These are phyloP conservation scores for Bucco capensis DNA, from an alignment of 2,113 vertebrate genomes.

Conservation along the genomic window DNA sequence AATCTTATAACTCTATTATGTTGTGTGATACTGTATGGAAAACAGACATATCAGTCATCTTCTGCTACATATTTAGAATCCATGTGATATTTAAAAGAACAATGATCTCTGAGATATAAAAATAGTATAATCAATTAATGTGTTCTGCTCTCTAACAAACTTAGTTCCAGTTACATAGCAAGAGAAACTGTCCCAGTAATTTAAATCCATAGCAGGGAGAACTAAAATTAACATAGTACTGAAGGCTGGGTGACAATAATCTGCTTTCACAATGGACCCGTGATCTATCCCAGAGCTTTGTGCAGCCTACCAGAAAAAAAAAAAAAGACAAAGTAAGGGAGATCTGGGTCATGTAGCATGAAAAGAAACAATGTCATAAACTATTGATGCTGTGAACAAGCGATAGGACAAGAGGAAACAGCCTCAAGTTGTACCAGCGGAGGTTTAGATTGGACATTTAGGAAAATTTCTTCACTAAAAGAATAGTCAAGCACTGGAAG, in stretches of 20 bases:
- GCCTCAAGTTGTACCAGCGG: too few relatives aligned
- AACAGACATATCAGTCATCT: constrained; percentile 40
- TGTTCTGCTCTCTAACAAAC: not conserved
- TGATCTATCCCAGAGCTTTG: not conserved
- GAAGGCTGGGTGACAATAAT: not conserved
- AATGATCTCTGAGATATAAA: constrained; percentile 1
- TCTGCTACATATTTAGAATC: constrained; percentile 22
- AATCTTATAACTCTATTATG: constrained; percentile 31
- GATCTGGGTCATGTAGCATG: not conserved
- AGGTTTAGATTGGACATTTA: too few relatives aligned
- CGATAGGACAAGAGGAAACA: too few relatives aligned
- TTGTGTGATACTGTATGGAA: not conserved
- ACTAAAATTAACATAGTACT: constrained; percentile 10
- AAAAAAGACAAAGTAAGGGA: not conserved
- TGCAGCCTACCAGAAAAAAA: not conserved
- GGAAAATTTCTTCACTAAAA: too few relatives aligned
- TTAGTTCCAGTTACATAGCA: not conserved
- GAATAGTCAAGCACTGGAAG: too few relatives aligned
- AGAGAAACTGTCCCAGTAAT: not conserved
- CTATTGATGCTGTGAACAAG: too few relatives aligned
- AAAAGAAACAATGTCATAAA: not conserved
- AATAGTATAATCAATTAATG: not conserved
- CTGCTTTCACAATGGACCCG: not conserved
- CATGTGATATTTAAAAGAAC: constrained; percentile 36
- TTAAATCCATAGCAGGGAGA: constrained; percentile 9